Conservation (phyloP, 1,140 invertebrate species). For the Conopomorpha cramerella region DNA sequence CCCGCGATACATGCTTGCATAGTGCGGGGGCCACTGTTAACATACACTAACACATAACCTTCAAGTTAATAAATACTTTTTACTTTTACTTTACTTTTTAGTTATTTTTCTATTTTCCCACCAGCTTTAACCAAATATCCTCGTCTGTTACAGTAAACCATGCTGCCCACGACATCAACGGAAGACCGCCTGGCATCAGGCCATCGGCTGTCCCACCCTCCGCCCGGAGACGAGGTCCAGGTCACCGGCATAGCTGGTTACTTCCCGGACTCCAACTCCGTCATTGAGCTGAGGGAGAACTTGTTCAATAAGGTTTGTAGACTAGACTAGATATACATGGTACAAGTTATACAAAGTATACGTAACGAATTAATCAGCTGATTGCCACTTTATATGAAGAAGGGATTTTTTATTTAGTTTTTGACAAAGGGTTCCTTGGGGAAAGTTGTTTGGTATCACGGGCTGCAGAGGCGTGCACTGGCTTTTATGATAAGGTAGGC, state of each 20-base stretch:
- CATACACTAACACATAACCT: too few species aligned
- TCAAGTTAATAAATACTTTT: too few species aligned
- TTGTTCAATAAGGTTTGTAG: slow-evolving; percentile 71
- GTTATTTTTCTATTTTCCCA: too few species aligned
- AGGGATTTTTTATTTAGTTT: background rate
- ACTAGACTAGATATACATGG: background rate
- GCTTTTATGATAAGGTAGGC: too few species aligned
- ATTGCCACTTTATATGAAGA: background rate
- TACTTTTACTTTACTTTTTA: too few species aligned
- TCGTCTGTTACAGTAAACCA: slow-evolving; percentile 11
- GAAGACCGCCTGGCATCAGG: slow-evolving; percentile 40
- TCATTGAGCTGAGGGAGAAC: slow-evolving; percentile 79
- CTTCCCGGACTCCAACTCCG: slow-evolving; percentile 84
- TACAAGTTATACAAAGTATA: background rate
- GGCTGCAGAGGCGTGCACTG: too few species aligned
- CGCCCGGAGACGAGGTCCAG: slow-evolving; percentile 77
- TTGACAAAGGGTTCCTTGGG: too few species aligned
- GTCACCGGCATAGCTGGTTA: slow-evolving; percentile 79
- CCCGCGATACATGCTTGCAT: too few species aligned
- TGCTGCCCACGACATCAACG: slow-evolving; percentile 25
- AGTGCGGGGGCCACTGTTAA: too few species aligned
- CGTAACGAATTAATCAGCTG: background rate
- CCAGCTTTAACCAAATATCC: too few species aligned
- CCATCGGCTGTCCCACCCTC: slow-evolving; percentile 45
- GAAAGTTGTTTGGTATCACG: too few species aligned